Base-by-base conservation (phyloP, 2,113 vertebrate species). In the Atherinomorus stipes region DNA sequence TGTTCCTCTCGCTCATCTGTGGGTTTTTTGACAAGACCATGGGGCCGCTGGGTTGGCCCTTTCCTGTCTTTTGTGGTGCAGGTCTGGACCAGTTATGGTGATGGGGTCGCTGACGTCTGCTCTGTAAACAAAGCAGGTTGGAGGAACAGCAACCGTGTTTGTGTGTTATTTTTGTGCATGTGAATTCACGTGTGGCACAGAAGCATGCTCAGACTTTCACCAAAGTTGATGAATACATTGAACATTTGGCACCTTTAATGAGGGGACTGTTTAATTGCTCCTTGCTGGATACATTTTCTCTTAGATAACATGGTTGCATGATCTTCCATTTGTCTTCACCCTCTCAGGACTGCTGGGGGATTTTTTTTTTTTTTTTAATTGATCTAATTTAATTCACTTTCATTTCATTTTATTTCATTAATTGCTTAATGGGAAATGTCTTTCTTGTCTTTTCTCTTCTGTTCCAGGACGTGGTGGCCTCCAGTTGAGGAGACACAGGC, bases 71-170 rank as follows among this genome's bases (percentile, higher is more conserved):
- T 89, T 95, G 78, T 93, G 93, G 92, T 89, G 81, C 92, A 94
- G 94, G 93, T 94, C 81, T 93, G 89, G 92, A 93, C 85, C 88
- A 89, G 89, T 90, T 90, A 94, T 89, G 89, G 89, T 92, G 92
- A 90, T 67, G 82, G 90, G 90, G 81, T 86, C 79, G 83, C 85
- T 93, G 91, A 87, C 80, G 62, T 92, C 93, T 89, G 85, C 90
- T 91, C 88, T 93, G 45, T 94, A 88, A 69, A 88, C 89, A 74
- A 87, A 90, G 89, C 88, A 93, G 92, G 93, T 94, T 90, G 88
- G 89, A 84, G 79, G 76, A 84, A 86, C 67, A 69, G 72, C 80
- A 74, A 64, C 78, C 60, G 51, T 74, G 52, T 85, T 70, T 47
- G 63, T 85, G 70, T 84, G 81, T 89, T 34, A 34, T 34, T 61